These are phyloP conservation scores for Ochotona princeps DNA, from an alignment of 2,113 vertebrate genomes.

Conservation along the genomic window DNA sequence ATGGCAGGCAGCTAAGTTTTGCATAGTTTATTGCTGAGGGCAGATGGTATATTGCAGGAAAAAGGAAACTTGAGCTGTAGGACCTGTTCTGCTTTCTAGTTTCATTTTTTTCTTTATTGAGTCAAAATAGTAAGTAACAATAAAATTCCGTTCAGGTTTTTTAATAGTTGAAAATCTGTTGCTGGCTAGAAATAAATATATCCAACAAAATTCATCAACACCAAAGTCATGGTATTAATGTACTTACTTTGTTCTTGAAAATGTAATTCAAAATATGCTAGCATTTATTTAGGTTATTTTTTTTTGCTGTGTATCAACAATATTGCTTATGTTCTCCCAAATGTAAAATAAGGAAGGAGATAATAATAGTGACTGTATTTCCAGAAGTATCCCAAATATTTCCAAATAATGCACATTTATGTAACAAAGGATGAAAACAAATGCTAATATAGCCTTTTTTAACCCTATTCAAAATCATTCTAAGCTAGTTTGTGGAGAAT, in stretches of 20 bases:
- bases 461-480: background rate
- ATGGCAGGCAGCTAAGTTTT: background rate
- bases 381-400: background rate
- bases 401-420: slow-evolving; percentile 20
- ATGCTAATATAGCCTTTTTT: background rate
- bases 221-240: background rate
- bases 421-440: background rate
- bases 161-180: slow-evolving; percentile 33
- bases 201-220: slow-evolving; percentile 11
- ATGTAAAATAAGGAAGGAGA: background rate
- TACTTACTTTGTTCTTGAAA: slow-evolving; percentile 6
- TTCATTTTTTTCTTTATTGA: slow-evolving; percentile 68
- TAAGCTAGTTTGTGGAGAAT: slow-evolving; percentile 34
- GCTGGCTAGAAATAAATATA: slow-evolving; percentile 22
- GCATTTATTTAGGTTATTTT: background rate
- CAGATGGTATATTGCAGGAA: background rate
- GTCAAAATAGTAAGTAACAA: slow-evolving; percentile 69
- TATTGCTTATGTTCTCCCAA: slow-evolving; percentile 1
- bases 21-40: background rate
- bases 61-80: background rate
- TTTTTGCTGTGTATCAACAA: slow-evolving; percentile 8
- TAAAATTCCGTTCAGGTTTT: slow-evolving; percentile 46
- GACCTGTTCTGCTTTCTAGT: background rate
- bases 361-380: background rate
- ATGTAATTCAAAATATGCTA: slow-evolving; percentile 7